phyloP scores from a whole-genome alignment of 2,888 invertebrate genomes.

The Oscheius sp. region DNA sequence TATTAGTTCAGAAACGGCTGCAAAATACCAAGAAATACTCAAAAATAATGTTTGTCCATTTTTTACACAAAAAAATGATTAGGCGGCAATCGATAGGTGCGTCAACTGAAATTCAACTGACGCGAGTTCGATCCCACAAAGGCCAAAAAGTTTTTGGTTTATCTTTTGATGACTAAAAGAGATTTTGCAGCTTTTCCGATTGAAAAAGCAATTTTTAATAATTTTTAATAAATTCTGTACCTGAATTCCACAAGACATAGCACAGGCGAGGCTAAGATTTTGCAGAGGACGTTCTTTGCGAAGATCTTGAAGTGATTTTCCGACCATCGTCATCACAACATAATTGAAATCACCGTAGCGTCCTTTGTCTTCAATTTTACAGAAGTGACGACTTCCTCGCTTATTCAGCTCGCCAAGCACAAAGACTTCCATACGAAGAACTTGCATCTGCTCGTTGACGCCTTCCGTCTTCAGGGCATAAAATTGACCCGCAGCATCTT shows the following conservation, averaged over 20 bases:
- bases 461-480: slow-evolving; percentile 66
- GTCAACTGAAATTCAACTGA: too few species aligned
- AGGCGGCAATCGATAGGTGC: too few species aligned
- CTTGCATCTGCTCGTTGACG: slow-evolving; percentile 63
- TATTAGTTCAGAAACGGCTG: too few species aligned
- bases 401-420: slow-evolving; percentile 67
- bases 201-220: too few species aligned
- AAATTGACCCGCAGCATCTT: slow-evolving; percentile 62
- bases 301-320: slow-evolving; percentile 60
- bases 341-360: slow-evolving; percentile 68
- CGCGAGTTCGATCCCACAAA: too few species aligned
- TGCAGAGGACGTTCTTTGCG: slow-evolving; percentile 49
- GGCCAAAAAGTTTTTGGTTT: too few species aligned
- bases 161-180: too few species aligned
- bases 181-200: too few species aligned
- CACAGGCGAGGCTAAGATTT: slow-evolving; percentile 49
- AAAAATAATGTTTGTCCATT: too few species aligned
- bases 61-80: too few species aligned
- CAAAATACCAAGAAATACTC: too few species aligned
- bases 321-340: slow-evolving; percentile 70
- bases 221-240: too few species aligned
- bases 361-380: slow-evolving; percentile 69
- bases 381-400: slow-evolving; percentile 67
- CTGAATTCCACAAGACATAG: slow-evolving; percentile 54
- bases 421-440: slow-evolving; percentile 71